Conservation (phyloP, 2,888 invertebrate species). For the Tuta absoluta region DNA sequence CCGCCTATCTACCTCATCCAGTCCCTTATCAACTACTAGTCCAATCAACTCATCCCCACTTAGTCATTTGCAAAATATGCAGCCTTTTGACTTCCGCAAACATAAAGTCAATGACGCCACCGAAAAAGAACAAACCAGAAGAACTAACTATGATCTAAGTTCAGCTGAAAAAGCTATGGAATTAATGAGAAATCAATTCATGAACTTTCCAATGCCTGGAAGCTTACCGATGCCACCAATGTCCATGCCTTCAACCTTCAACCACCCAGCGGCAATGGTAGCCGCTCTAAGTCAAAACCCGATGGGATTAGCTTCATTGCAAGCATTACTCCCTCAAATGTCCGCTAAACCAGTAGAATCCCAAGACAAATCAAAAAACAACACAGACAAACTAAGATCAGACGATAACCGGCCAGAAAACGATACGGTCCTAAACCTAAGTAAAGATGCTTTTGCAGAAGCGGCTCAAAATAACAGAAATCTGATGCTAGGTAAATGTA, state of each 20-base stretch:
- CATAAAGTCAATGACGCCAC: constrained; percentile 59
- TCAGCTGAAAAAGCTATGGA: constrained; percentile 77
- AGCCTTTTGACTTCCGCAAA: constrained; percentile 95
- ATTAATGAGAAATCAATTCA: constrained; percentile 83
- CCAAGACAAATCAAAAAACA: constrained; percentile 64
- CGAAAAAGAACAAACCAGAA: constrained; percentile 70
- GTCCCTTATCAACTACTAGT: constrained; percentile 78
- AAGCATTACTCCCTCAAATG: constrained; percentile 83
- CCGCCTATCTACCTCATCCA: constrained; percentile 73
- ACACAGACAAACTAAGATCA: constrained; percentile 52
- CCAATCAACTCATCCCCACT: constrained; percentile 88
- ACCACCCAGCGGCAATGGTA: constrained; percentile 84
- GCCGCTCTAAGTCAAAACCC: constrained; percentile 82
- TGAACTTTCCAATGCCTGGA: constrained; percentile 81
- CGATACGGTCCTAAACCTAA: constrained; percentile 72
- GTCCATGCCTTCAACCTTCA: constrained; percentile 76
- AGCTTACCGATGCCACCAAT: constrained; percentile 83
- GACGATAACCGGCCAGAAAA: constrained; percentile 64
- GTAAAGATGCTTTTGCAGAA: constrained; percentile 71
- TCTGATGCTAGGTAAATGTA: constrained; percentile 82
- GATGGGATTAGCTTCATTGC: constrained; percentile 83
- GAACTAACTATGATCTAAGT: constrained; percentile 69
- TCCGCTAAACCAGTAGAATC: constrained; percentile 73
- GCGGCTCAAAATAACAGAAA: constrained; percentile 70
- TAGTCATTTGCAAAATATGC: constrained; percentile 96